Evolutionary conservation across 2,888 invertebrate genomes (phyloP).

Genomic region (Lithophane semibrunnea): DNA sequence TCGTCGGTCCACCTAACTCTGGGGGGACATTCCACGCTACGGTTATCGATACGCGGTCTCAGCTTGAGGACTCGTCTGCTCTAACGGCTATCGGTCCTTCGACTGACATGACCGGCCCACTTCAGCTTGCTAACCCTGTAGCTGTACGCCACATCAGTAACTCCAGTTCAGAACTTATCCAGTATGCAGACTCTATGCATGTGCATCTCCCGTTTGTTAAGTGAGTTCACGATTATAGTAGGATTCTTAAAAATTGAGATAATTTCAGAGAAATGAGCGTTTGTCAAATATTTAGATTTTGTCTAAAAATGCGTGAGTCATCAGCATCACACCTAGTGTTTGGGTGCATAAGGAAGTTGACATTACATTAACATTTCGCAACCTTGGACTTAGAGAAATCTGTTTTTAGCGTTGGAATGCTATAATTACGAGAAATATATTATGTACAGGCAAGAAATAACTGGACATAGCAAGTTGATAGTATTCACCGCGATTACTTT

Average conservation of each 20-base stretch:
- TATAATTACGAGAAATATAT: constrained; percentile 37
- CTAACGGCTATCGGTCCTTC: not conserved
- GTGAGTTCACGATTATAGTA: not conserved
- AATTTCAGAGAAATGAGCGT: not conserved
- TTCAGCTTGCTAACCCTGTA: not conserved
- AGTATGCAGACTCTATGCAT: not conserved
- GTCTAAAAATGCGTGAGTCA: constrained; percentile 48
- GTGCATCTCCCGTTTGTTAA: not conserved
- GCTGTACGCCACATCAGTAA: not conserved
- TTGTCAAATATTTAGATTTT: constrained; percentile 27
- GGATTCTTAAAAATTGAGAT: not conserved
- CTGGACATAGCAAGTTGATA: constrained; percentile 23
- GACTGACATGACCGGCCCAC: not conserved
- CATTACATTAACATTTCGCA: constrained; percentile 47
- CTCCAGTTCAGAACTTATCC: not conserved
- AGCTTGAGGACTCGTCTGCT: not conserved
- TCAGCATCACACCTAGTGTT: constrained; percentile 47
- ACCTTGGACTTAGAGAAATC: constrained; percentile 50
- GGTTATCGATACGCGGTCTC: not conserved
- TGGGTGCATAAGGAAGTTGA: constrained; percentile 64
- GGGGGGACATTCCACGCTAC: not conserved
- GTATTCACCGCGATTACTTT: constrained; percentile 27
- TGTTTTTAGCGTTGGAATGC: constrained; percentile 32
- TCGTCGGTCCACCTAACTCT: not conserved
- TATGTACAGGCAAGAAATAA: constrained; percentile 10